These are phyloP conservation scores for Glomeris marginata DNA, from an alignment of 2,888 invertebrate species.

Conservation along the genomic window DNA sequence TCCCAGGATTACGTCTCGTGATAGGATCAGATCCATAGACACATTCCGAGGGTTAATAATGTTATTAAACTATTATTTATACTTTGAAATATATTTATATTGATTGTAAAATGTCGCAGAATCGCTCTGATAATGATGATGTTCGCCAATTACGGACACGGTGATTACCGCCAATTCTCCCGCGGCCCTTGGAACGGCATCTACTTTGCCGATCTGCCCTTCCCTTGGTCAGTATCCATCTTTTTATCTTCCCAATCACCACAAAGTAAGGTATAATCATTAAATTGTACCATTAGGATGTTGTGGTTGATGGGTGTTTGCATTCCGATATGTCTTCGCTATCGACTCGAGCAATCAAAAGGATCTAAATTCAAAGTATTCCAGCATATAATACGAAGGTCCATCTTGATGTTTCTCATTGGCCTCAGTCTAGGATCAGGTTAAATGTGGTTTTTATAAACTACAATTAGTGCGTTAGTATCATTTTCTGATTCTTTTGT, in stretches of 20 bases:
- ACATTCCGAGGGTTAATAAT: constrained; percentile 57
- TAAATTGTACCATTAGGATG: constrained; percentile 39
- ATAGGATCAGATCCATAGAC: constrained; percentile 50
- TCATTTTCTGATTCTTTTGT: no score
- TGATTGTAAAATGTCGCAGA: constrained; percentile 19
- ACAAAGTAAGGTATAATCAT: no score
- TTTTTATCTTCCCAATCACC: no score
- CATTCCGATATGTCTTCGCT: constrained; percentile 51
- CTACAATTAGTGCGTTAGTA: no score
- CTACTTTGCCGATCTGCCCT: constrained; percentile 66
- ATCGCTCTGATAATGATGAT: constrained; percentile 56
- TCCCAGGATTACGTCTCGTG: no score
- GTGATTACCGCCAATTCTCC: constrained; percentile 58
- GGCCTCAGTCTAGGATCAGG: no score
- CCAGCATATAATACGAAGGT: no score
- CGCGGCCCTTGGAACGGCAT: constrained; percentile 75
- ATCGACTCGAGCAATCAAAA: no score
- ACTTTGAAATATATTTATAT: not conserved
- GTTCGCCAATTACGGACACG: constrained; percentile 76
- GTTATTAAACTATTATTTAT: not conserved
- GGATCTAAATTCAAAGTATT: no score
- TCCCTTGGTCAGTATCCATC: constrained; percentile 69
- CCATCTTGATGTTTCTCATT: no score
- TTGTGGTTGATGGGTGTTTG: constrained; percentile 79
- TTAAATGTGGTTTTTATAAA: no score